Conservation (phyloP, 2,113 vertebrate species). For the Zeus faber region DNA sequence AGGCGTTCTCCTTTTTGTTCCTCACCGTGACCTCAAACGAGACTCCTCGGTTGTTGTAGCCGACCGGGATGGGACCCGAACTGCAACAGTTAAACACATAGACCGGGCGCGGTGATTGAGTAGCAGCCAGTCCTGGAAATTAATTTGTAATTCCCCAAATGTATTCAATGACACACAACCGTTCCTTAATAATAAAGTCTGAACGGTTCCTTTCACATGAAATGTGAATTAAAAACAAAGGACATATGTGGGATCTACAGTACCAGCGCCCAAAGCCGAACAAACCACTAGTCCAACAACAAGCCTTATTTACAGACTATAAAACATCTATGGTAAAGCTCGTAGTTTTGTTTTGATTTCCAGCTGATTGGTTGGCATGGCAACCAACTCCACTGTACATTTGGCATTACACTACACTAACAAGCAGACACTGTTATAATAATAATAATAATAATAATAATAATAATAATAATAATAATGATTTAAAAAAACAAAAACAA, state of each 20-base stretch:
- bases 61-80: conserved; percentile 75
- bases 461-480: too few relatives aligned
- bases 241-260: too few relatives aligned
- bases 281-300: neutral
- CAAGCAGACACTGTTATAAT: too few relatives aligned
- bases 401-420: too few relatives aligned
- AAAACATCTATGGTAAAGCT: neutral
- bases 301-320: neutral
- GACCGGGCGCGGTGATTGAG: too few relatives aligned
- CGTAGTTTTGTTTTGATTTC: neutral
- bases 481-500: too few relatives aligned
- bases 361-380: neutral
- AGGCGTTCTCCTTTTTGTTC: conserved; percentile 87
- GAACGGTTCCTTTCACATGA: conserved; percentile 1
- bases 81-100: conserved; percentile 77
- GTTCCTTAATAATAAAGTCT: too few relatives aligned
- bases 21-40: conserved; percentile 75
- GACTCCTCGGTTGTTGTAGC: conserved; percentile 78
- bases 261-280: neutral
- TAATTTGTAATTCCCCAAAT: too few relatives aligned
- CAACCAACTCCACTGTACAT: neutral
- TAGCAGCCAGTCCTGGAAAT: too few relatives aligned
- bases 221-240: neutral
- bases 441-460: too few relatives aligned
- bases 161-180: too few relatives aligned